These are phyloP conservation scores for Siphamia tubifer DNA, from an alignment of 2,113 vertebrate genomes.

Conservation along the genomic window DNA sequence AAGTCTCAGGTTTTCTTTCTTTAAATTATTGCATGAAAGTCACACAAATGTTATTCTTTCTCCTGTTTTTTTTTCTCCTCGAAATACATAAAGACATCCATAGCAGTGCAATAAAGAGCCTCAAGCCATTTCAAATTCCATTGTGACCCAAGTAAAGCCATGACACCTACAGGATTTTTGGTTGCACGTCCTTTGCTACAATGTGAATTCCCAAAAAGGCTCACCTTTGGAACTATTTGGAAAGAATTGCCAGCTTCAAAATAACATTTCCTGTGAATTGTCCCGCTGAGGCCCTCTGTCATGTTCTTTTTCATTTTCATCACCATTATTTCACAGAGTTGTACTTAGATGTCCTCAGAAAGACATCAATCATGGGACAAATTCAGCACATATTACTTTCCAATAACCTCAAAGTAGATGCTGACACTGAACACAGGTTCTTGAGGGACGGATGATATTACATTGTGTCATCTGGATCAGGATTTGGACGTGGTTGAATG, in stretches of 20 bases:
- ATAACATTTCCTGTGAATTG: not conserved
- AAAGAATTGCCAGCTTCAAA: constrained; percentile 1
- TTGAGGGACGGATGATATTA: constrained; percentile 28
- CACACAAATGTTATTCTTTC: not conserved
- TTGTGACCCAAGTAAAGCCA: not conserved
- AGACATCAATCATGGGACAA: constrained; percentile 2
- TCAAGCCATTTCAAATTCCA: not conserved
- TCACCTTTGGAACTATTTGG: not conserved
- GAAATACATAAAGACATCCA: not conserved
- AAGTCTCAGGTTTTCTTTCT: not conserved
- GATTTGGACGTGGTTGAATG: not conserved
- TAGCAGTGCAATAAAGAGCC: not conserved
- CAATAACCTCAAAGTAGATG: constrained; percentile 19
- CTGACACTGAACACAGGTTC: not conserved
- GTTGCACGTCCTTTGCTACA: not conserved
- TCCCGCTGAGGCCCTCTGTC: not conserved
- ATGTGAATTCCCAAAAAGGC: not conserved
- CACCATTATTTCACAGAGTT: constrained; percentile 1
- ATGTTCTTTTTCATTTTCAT: constrained; percentile 7
- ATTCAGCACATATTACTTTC: constrained; percentile 13
- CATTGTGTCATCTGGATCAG: not conserved
- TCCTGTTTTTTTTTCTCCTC: not conserved
- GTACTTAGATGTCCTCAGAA: not conserved
- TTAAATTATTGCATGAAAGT: not conserved
- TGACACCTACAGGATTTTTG: not conserved